These are phyloP conservation scores for Nanorana parkeri DNA, from an alignment of 2,113 vertebrate genomes.

Conservation along the genomic window DNA sequence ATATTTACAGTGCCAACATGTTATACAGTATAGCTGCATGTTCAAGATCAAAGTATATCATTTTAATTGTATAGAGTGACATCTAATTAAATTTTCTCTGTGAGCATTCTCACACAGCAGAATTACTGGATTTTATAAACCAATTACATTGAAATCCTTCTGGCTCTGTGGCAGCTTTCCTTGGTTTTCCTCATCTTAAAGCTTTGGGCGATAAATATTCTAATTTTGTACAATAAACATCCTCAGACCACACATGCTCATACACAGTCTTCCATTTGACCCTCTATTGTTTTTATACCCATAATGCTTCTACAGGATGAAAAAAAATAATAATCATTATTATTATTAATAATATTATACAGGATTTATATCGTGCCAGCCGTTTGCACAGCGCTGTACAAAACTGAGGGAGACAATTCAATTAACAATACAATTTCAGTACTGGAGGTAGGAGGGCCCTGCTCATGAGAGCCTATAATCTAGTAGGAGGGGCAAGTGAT, in stretches of 20 bases:
- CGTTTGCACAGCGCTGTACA: no score
- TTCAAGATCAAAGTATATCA: constrained; percentile 4
- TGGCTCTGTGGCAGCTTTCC: background rate
- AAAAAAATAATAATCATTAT: no score
- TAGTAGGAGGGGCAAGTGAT: no score
- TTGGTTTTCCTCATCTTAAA: constrained; percentile 24
- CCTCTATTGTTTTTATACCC: constrained; percentile 20
- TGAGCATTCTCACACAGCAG: background rate
- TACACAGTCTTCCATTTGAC: constrained; percentile 5
- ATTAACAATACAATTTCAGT: no score
- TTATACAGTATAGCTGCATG: background rate
- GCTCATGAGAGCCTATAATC: no score
- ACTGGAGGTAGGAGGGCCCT: no score
- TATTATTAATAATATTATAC: no score
- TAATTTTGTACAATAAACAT: constrained; percentile 19
- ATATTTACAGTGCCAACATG: background rate
- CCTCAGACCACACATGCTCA: background rate
- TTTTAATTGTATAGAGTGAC: constrained; percentile 8
- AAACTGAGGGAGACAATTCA: no score
- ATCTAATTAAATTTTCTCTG: constrained; percentile 21
- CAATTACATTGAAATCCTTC: constrained; percentile 20
- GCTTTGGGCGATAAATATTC: constrained; percentile 24
- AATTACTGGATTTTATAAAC: constrained; percentile 8
- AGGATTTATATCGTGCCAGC: no score
- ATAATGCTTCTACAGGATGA: constrained; percentile 4